phyloP scores from a whole-genome alignment of 1,140 invertebrate genomes.

The Philotrypesis tridentata region DNA sequence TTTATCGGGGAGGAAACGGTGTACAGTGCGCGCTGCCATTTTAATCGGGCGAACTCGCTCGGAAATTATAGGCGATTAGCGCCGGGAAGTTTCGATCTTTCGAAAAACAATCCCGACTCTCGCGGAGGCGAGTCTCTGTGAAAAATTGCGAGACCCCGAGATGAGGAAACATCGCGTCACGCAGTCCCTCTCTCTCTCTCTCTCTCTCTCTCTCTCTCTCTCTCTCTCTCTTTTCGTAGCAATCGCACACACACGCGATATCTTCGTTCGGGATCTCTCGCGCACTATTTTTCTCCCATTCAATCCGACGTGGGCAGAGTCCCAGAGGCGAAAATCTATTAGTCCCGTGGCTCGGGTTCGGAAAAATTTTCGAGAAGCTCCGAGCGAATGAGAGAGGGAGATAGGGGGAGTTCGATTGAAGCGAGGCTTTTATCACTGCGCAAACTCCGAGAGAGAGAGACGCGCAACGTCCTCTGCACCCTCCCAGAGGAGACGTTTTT shows the following conservation, averaged over 20 bases:
- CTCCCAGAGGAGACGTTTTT: not conserved
- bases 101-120: not conserved
- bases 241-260: not conserved
- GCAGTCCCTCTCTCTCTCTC: no score
- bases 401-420: not conserved
- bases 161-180: not conserved
- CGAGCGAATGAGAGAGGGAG: no score
- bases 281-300: not conserved
- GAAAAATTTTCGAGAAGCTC: not conserved
- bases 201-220: no score
- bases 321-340: slow-evolving; percentile 28
- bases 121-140: not conserved
- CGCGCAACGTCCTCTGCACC: no score
- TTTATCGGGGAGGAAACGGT: slow-evolving; percentile 1
- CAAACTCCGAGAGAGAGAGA: not conserved
- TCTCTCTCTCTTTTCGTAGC: no score
- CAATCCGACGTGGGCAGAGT: not conserved
- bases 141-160: not conserved
- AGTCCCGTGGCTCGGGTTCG: not conserved
- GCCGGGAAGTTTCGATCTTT: not conserved
- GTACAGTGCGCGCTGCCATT: not conserved
- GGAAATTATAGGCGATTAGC: not conserved
- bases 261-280: not conserved
- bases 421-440: not conserved
- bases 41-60: not conserved